Conservation (phyloP, 2,797 vertebrate genomes). For the Erethizon dorsatum region DNA sequence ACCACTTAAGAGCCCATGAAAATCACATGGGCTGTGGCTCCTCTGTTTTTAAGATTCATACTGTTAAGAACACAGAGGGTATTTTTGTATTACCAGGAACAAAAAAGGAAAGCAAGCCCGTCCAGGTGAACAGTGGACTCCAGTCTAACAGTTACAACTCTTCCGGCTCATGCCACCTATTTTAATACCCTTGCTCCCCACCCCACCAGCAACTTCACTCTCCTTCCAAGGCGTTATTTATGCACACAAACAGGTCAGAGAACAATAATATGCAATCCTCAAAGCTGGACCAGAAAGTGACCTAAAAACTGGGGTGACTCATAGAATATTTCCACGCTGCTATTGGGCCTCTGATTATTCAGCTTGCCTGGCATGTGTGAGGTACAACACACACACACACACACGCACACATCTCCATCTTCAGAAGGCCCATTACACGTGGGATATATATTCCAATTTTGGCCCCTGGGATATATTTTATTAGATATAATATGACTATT, state of each 20-base stretch:
- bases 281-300: slow-evolving; percentile 80
- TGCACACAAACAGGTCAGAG: slow-evolving; percentile 73
- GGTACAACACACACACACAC: not conserved
- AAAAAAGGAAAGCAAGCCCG: slow-evolving; percentile 60
- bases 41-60: slow-evolving; percentile 80
- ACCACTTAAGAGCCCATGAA: slow-evolving; percentile 22
- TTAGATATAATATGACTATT: slow-evolving; percentile 70
- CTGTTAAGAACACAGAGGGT: slow-evolving; percentile 80
- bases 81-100: slow-evolving; percentile 69
- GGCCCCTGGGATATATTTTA: slow-evolving; percentile 76
- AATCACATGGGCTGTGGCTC: slow-evolving; percentile 62
- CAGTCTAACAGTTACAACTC: slow-evolving; percentile 52
- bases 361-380: slow-evolving; percentile 22
- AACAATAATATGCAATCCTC: slow-evolving; percentile 84
- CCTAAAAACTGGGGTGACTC: slow-evolving; percentile 72
- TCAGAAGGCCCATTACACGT: slow-evolving; percentile 72
- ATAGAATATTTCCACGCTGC: slow-evolving; percentile 75
- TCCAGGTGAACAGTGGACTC: slow-evolving; percentile 32
- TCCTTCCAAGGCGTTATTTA: slow-evolving; percentile 32
- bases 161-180: not conserved
- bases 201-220: not conserved
- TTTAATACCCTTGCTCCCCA: slow-evolving; percentile 56
- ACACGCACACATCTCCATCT: slow-evolving; percentile 25
- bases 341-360: slow-evolving; percentile 61
- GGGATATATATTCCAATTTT: slow-evolving; percentile 74